A percentile compares a stretch with the other conserved stretches of the same genome.
phyloP scores from a whole-genome alignment of 2,797 vertebrate species.

The Molossus molossus region DNA sequence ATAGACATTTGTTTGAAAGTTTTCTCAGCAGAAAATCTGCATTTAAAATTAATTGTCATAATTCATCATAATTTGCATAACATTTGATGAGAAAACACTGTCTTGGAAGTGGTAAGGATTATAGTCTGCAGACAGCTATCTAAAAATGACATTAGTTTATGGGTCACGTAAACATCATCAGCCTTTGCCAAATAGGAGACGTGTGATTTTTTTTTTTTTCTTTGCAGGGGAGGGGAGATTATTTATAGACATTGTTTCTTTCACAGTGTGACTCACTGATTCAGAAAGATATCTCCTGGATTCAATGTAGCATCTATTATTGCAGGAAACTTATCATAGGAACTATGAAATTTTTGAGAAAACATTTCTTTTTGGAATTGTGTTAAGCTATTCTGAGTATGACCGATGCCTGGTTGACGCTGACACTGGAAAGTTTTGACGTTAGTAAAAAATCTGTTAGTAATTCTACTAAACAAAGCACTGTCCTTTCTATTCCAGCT shows the following conservation, averaged over 20 bases:
- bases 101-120: constrained; percentile 22
- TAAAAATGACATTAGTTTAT: constrained; percentile 13
- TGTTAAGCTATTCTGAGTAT: background rate
- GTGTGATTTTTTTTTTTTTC: background rate
- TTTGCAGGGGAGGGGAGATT: background rate
- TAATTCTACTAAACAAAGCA: background rate
- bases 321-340: background rate
- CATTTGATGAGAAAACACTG: constrained; percentile 60
- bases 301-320: background rate
- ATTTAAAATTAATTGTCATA: constrained; percentile 70
- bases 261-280: background rate
- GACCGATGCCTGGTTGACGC: background rate
- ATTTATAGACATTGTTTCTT: background rate
- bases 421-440: background rate
- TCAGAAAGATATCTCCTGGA: background rate
- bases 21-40: constrained; percentile 62
- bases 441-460: background rate
- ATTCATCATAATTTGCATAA: constrained; percentile 71
- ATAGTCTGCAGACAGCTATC: background rate
- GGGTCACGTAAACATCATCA: constrained; percentile 11
- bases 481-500: background rate
- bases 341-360: background rate
- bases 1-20: background rate
- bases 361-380: background rate
- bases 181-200: constrained; percentile 21